Percentiles rank a stretch among this genome's conserved stretches.
These are phyloP conservation scores for Pelosia muscerda DNA, from an alignment of 2,888 invertebrate genomes.

Conservation along the genomic window DNA sequence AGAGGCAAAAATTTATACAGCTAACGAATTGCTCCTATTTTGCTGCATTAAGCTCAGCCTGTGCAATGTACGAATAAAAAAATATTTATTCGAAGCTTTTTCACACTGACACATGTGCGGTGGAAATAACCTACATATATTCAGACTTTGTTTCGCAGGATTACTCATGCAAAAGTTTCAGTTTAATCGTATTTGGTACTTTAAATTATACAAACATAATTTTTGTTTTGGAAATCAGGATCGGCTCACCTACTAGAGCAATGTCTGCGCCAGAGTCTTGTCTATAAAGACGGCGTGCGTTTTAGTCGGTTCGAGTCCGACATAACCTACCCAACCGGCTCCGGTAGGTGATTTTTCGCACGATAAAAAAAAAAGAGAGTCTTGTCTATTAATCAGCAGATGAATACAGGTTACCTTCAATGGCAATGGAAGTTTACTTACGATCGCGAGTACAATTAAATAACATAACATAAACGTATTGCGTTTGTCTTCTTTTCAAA, in stretches of 20 bases:
- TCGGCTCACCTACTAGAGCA: too few species aligned
- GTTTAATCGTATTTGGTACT: background rate
- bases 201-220: too few species aligned
- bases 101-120: background rate
- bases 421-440: too few species aligned
- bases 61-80: background rate
- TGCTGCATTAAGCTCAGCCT: background rate
- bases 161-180: background rate
- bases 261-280: too few species aligned
- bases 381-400: too few species aligned
- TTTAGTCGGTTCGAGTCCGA: too few species aligned
- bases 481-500: background rate
- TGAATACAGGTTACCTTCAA: too few species aligned
- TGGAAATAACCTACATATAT: background rate
- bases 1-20: background rate
- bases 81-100: background rate
- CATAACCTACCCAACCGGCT: too few species aligned
- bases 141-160: background rate
- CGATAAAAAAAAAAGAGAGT: too few species aligned
- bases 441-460: background rate
- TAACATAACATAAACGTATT: background rate
- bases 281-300: too few species aligned
- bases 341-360: too few species aligned
- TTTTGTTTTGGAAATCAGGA: too few species aligned
- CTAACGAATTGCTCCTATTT: background rate